phyloP scores from a whole-genome alignment of 2,888 invertebrate species.

The Hydriomena furcata region DNA sequence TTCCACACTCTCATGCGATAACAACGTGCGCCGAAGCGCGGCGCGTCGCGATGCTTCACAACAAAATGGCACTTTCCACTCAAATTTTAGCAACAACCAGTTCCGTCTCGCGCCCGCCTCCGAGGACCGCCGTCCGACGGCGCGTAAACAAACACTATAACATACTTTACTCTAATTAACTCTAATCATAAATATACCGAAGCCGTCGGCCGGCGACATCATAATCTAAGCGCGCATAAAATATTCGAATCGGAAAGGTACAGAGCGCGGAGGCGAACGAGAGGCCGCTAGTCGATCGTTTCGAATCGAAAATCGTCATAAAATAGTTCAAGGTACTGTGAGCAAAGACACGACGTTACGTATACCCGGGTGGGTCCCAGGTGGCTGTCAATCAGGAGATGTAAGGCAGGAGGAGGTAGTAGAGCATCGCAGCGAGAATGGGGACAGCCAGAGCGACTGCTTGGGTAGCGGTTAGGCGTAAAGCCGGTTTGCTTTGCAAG shows the following conservation, averaged over 20 bases:
- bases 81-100: conserved; percentile 17
- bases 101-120: conserved; percentile 33
- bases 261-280: conserved; percentile 38
- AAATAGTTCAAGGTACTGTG: conserved; percentile 39
- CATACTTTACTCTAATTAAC: conserved; percentile 53
- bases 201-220: conserved; percentile 43
- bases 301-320: conserved; percentile 31
- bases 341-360: conserved; percentile 50
- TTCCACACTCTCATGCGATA: conserved; percentile 61
- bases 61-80: conserved; percentile 65
- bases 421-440: conserved; percentile 81
- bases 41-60: conserved; percentile 40
- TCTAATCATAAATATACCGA: conserved; percentile 57
- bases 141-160: conserved; percentile 45
- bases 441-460: conserved; percentile 76
- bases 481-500: conserved; percentile 82
- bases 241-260: conserved; percentile 46
- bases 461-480: conserved; percentile 82
- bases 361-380: conserved; percentile 80
- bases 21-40: conserved; percentile 51
- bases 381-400: conserved; percentile 86
- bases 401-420: conserved; percentile 84
- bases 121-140: conserved; percentile 40
- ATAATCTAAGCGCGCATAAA: conserved; percentile 46
- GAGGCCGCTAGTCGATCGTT: conserved; percentile 29